Evolutionary conservation across 2,888 invertebrate genomes (phyloP).

Genomic region (Drosophila differens): DNA sequence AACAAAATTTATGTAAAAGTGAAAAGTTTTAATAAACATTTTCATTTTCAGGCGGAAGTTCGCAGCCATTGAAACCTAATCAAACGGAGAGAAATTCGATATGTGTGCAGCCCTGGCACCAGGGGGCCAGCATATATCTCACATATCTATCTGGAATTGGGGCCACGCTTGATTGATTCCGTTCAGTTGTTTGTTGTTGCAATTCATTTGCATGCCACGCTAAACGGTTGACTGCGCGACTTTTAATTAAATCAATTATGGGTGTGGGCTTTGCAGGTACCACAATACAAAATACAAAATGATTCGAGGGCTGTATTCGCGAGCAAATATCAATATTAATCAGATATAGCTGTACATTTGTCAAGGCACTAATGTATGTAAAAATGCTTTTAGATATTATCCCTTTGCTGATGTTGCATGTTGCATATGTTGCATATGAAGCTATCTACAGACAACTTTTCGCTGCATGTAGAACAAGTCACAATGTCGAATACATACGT

Average conservation of each 20-base stretch:
- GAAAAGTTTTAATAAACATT: slow-evolving; percentile 79
- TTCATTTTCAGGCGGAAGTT: slow-evolving; percentile 70
- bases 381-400: background rate
- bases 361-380: background rate
- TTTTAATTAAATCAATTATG: slow-evolving; percentile 63
- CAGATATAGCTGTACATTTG: background rate
- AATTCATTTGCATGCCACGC: slow-evolving; percentile 59
- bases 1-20: slow-evolving; percentile 72
- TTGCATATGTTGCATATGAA: background rate
- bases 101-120: slow-evolving; percentile 9
- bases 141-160: slow-evolving; percentile 34
- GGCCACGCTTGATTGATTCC: slow-evolving; percentile 71
- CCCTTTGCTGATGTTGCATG: background rate
- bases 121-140: background rate
- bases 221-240: slow-evolving; percentile 56
- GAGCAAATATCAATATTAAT: slow-evolving; percentile 1
- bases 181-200: slow-evolving; percentile 40
- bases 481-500: background rate
- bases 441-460: too few species aligned
- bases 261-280: slow-evolving; percentile 15
- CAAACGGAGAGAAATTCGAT: slow-evolving; percentile 50
- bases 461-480: background rate
- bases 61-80: slow-evolving; percentile 53
- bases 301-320: background rate
- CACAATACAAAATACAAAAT: slow-evolving; percentile 3